These are phyloP conservation scores for Phylloscopus trochilus DNA, from an alignment of 2,113 vertebrate genomes.

Conservation along the genomic window DNA sequence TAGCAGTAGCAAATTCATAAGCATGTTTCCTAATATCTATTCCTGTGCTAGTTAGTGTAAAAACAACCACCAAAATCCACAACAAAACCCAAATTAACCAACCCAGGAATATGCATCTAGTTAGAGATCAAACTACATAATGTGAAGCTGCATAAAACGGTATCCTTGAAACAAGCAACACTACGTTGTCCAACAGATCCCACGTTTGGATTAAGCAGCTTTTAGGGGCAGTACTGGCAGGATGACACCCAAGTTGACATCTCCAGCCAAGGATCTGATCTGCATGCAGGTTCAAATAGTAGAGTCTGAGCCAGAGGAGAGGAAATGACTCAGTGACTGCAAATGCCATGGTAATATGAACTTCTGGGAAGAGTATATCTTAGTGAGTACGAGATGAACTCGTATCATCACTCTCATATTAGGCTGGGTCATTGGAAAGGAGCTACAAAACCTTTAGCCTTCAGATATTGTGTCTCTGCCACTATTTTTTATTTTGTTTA, in stretches of 20 bases:
- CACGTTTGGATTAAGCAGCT: not conserved
- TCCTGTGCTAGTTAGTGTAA: not conserved
- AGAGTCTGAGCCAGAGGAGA: not conserved
- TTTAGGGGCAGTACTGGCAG: not conserved
- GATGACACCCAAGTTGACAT: not conserved
- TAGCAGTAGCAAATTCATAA: not conserved
- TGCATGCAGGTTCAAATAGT: not conserved
- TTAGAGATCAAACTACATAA: not conserved
- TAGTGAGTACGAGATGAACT: not conserved
- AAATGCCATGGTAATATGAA: not conserved
- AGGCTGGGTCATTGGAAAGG: not conserved
- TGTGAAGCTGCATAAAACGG: not conserved
- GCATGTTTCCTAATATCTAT: not conserved
- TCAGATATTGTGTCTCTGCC: not conserved
- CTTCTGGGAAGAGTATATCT: not conserved
- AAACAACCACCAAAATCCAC: fast-evolving
- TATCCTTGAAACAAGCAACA: not conserved
- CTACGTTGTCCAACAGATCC: not conserved
- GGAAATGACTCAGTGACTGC: not conserved
- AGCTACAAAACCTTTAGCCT: not conserved
- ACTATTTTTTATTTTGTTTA: not conserved
- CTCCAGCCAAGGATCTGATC: not conserved
- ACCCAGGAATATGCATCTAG: not conserved
- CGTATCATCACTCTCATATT: not conserved
- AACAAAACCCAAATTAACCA: not conserved